These are phyloP conservation scores for Lagocephalus sceleratus DNA, from an alignment of 2,797 vertebrate species.

Conservation along the genomic window DNA sequence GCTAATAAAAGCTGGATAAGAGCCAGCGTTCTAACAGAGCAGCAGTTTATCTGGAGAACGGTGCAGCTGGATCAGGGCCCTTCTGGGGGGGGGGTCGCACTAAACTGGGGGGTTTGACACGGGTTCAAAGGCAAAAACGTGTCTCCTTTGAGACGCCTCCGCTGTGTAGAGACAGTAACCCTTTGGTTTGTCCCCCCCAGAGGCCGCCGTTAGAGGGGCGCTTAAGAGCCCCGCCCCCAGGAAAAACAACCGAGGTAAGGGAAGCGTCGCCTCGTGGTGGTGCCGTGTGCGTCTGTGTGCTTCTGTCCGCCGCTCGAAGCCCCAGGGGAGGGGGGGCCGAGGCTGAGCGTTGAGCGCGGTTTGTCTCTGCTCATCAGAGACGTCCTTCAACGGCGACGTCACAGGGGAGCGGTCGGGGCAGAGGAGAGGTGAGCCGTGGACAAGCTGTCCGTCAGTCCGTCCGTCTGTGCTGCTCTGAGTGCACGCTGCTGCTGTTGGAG, in stretches of 20 bases:
- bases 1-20: slow-evolving; percentile 73
- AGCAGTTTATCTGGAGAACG: slow-evolving; percentile 66
- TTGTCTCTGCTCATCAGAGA: slow-evolving; percentile 61
- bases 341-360: background rate
- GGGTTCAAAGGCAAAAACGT: too few relatives aligned
- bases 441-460: background rate
- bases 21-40: slow-evolving; percentile 48
- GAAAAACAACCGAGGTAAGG: slow-evolving; percentile 57
- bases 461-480: background rate
- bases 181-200: slow-evolving; percentile 45
- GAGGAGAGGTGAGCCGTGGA: slow-evolving; percentile 63
- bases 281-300: background rate
- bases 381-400: slow-evolving; percentile 66
- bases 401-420: slow-evolving; percentile 54
- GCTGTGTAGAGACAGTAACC: background rate
- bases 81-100: too few relatives aligned
- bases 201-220: slow-evolving; percentile 42
- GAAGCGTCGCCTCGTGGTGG: background rate
- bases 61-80: slow-evolving; percentile 11
- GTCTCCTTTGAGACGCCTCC: too few relatives aligned
- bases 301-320: background rate
- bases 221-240: slow-evolving; percentile 30
- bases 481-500: too few relatives aligned
- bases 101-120: too few relatives aligned
- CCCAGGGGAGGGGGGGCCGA: background rate